Percentiles rank a stretch among this genome's conserved stretches.
Conservation (phyloP, 23 tunicate species). For the Trididemnum nubilum region DNA sequence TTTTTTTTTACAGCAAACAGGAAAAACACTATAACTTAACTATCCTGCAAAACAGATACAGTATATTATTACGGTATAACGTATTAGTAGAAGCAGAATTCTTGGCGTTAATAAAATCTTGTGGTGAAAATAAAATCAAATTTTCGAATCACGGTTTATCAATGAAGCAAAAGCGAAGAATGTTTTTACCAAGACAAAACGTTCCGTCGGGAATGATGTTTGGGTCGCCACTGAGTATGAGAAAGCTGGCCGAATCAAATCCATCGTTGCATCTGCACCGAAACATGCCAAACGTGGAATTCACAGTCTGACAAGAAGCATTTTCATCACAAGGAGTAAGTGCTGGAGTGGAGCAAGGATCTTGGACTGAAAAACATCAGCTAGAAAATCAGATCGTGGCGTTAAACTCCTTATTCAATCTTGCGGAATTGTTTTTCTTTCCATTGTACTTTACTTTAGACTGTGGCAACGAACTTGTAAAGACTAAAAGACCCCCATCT, state of each 20-base stretch:
- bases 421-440: too few relatives aligned
- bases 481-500: too few relatives aligned
- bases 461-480: too few relatives aligned
- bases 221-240: background rate
- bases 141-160: background rate
- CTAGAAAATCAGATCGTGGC: too few relatives aligned
- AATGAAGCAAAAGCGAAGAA: background rate
- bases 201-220: conserved; percentile 42
- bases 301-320: conserved; percentile 22
- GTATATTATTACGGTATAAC: too few relatives aligned
- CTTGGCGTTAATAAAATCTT: too few relatives aligned
- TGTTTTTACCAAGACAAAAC: conserved; percentile 24
- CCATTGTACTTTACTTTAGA: too few relatives aligned
- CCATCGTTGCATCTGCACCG: conserved; percentile 33
- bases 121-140: background rate
- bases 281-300: background rate
- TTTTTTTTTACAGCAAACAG: too few relatives aligned
- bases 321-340: conserved; percentile 8
- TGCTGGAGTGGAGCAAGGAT: conserved; percentile 1
- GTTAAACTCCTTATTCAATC: too few relatives aligned
- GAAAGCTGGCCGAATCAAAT: conserved; percentile 21
- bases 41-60: too few relatives aligned
- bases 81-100: too few relatives aligned
- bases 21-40: too few relatives aligned
- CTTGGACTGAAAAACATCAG: conserved; percentile 21